phyloP scores from a whole-genome alignment of 2,113 vertebrate genomes.

The Psittacula cyanocephala region DNA sequence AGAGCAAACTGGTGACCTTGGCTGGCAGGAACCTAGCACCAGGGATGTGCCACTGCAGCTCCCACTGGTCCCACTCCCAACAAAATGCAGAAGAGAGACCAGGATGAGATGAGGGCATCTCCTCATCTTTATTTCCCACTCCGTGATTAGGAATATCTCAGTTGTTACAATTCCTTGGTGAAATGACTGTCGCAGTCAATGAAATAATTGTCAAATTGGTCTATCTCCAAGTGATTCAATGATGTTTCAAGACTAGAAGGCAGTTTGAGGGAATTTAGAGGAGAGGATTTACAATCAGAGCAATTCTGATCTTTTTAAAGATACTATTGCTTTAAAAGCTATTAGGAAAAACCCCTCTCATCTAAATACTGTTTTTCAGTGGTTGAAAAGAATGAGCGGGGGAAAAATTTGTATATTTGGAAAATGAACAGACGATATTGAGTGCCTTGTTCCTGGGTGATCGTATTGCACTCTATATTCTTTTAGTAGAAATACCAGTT shows the following conservation, averaged over 20 bases:
- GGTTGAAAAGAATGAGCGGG: not conserved
- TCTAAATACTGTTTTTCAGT: not conserved
- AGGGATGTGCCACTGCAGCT: fast-evolving
- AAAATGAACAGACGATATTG: not conserved
- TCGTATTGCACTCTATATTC: not conserved
- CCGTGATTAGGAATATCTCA: not conserved
- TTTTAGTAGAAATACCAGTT: not conserved
- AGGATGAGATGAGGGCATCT: not conserved
- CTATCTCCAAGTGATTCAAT: not conserved
- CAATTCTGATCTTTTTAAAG: not conserved
- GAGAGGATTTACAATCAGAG: not conserved
- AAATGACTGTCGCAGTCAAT: not conserved
- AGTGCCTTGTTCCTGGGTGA: not conserved
- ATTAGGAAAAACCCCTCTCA: not conserved
- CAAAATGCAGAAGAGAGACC: not conserved
- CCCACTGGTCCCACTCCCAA: not conserved
- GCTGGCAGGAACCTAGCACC: not conserved
- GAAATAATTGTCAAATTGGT: not conserved
- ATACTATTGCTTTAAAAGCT: not conserved
- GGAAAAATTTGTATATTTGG: not conserved
- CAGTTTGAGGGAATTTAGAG: not conserved
- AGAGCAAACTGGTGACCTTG: not conserved
- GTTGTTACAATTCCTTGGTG: not conserved
- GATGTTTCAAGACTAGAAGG: not conserved
- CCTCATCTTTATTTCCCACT: not conserved